phyloP scores from a whole-genome alignment of 2,888 invertebrate genomes.

The Graphium colonna region DNA sequence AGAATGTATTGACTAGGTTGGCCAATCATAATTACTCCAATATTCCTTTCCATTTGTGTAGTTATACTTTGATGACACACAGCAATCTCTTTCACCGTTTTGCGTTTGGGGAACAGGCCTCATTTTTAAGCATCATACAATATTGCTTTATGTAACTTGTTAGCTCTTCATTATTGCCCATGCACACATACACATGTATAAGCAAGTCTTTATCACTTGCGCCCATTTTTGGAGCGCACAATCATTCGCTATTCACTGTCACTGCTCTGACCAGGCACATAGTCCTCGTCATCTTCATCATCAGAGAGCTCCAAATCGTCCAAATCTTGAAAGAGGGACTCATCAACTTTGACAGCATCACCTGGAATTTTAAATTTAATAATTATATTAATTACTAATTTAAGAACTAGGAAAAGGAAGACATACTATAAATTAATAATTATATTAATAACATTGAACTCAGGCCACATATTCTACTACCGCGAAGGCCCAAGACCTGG shows the following conservation, averaged over 20 bases:
- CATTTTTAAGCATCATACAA: constrained; percentile 6
- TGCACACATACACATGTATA: constrained; percentile 5
- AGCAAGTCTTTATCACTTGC: constrained; percentile 18
- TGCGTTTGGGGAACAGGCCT: background rate
- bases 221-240: constrained; percentile 14
- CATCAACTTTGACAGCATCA: constrained; percentile 94
- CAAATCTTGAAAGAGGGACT: constrained; percentile 94
- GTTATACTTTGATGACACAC: background rate
- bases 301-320: constrained; percentile 90
- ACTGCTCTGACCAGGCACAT: constrained; percentile 78
- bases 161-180: background rate
- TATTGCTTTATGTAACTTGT: background rate
- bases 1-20: too few relatives aligned
- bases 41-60: too few relatives aligned
- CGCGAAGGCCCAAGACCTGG: too few relatives aligned
- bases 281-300: constrained; percentile 81
- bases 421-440: too few relatives aligned
- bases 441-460: too few relatives aligned
- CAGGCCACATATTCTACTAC: too few relatives aligned
- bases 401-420: too few relatives aligned
- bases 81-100: constrained; percentile 1
- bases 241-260: constrained; percentile 58
- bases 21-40: too few relatives aligned
- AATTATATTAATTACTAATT: too few relatives aligned
- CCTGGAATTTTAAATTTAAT: too few relatives aligned